Evolutionary conservation across 2,797 vertebrate genomes (phyloP).

Genomic region (Tokudaia muenninki): DNA sequence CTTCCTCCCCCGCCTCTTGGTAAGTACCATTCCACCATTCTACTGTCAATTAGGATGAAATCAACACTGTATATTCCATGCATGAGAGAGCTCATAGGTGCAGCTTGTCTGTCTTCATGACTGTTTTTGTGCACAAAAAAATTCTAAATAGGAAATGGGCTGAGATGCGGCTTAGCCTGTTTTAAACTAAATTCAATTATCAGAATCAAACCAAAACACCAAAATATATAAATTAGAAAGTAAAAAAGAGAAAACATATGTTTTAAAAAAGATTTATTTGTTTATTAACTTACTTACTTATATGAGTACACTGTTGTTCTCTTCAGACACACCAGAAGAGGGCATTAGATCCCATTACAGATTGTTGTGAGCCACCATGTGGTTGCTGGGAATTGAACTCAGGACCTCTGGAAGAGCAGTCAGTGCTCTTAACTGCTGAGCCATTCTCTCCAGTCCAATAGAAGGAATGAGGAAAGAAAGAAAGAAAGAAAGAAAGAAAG

Average conservation of each 20-base stretch:
- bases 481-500: neutral
- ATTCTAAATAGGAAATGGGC: neutral
- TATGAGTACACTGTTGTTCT: neutral
- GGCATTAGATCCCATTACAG: neutral
- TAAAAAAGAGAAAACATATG: neutral
- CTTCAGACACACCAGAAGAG: neutral
- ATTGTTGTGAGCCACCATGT: neutral
- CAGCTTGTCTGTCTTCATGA: neutral
- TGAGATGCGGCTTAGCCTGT: neutral
- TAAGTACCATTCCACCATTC: neutral
- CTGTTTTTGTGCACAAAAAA: neutral
- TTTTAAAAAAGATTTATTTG: neutral
- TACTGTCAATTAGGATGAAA: neutral
- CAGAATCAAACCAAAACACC: neutral
- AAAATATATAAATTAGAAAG: neutral
- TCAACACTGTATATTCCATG: neutral
- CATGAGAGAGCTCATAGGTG: neutral
- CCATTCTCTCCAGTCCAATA: too few species aligned
- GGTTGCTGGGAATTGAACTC: neutral
- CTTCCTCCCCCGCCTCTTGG: neutral
- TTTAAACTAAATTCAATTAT: neutral
- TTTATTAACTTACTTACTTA: too few species aligned
- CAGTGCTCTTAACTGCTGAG: too few species aligned
- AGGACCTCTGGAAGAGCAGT: neutral
- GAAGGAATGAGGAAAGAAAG: neutral